Evolutionary conservation across 2,797 vertebrate species (phyloP).

Genomic region (Euphonia xanthogaster): DNA sequence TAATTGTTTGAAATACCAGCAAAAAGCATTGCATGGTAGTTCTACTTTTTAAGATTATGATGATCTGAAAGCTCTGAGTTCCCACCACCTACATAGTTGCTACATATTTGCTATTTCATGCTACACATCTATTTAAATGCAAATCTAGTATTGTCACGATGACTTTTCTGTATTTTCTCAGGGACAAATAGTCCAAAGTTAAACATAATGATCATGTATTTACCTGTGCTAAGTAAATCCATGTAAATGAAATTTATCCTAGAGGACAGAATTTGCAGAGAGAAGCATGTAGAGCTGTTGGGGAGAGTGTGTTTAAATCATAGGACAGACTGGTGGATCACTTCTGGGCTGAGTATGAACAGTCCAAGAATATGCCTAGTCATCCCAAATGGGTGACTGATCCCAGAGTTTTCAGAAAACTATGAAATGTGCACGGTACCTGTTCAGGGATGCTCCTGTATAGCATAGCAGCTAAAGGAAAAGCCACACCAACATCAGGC

Average conservation of each 20-base stretch:
- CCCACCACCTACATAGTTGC: neutral
- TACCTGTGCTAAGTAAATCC: neutral
- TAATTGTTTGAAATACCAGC: neutral
- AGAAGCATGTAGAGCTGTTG: neutral
- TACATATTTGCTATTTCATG: neutral
- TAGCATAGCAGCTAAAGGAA: neutral
- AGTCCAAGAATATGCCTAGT: neutral
- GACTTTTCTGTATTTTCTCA: neutral
- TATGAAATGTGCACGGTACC: fast-evolving
- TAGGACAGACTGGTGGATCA: neutral
- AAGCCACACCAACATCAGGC: neutral
- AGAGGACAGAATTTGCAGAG: neutral
- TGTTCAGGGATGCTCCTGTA: neutral
- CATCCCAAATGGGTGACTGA: neutral
- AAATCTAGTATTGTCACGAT: neutral
- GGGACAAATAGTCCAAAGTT: neutral
- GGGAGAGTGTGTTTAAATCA: neutral
- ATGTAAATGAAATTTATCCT: neutral
- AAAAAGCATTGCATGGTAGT: neutral
- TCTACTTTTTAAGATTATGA: neutral
- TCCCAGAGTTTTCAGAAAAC: neutral
- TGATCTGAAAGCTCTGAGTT: neutral
- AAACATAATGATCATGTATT: neutral
- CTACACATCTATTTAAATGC: neutral
- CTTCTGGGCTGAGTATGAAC: neutral